A percentile compares a stretch with the other conserved stretches of the same genome.
phyloP scores from a whole-genome alignment of 2,797 vertebrate genomes.

The Cyprinella venusta region DNA sequence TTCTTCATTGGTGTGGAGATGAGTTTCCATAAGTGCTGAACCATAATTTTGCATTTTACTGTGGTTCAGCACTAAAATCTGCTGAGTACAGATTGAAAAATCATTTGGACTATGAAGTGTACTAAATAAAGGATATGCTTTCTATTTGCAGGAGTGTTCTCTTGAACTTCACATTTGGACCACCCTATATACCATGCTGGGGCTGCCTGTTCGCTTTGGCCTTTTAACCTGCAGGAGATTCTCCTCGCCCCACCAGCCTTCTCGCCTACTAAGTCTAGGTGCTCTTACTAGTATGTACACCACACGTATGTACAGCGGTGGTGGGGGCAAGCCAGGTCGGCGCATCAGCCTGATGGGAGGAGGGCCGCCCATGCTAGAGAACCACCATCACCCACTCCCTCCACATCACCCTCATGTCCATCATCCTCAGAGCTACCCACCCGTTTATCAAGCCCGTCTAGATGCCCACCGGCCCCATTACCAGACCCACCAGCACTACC shows the following conservation, averaged over 20 bases:
- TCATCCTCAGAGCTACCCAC: slow-evolving; percentile 63
- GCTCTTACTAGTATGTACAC: slow-evolving; percentile 72
- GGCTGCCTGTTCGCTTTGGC: slow-evolving; percentile 67
- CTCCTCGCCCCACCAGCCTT: slow-evolving; percentile 56
- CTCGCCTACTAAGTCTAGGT: slow-evolving; percentile 38
- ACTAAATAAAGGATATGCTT: background rate
- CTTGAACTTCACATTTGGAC: slow-evolving; percentile 48
- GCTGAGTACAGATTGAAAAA: background rate
- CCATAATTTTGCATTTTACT: background rate
- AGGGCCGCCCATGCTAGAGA: slow-evolving; percentile 70
- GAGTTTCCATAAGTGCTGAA: slow-evolving; percentile 11
- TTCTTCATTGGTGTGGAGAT: slow-evolving; percentile 27
- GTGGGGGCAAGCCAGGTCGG: slow-evolving; percentile 72
- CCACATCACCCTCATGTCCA: slow-evolving; percentile 67
- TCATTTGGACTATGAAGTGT: background rate
- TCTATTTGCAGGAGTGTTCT: slow-evolving; percentile 61
- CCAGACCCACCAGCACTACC: slow-evolving; percentile 69
- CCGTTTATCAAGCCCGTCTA: slow-evolving; percentile 71
- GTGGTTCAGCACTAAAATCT: background rate
- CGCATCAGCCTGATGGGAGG: slow-evolving; percentile 68
- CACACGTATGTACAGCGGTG: slow-evolving; percentile 74
- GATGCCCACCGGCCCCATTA: slow-evolving; percentile 71
- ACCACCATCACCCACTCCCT: slow-evolving; percentile 61
- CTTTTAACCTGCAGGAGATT: slow-evolving; percentile 71
- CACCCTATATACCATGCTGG: slow-evolving; percentile 72